Evolutionary conservation across 2,113 vertebrate genomes (phyloP).

Genomic region (Hippocampus abdominalis): DNA sequence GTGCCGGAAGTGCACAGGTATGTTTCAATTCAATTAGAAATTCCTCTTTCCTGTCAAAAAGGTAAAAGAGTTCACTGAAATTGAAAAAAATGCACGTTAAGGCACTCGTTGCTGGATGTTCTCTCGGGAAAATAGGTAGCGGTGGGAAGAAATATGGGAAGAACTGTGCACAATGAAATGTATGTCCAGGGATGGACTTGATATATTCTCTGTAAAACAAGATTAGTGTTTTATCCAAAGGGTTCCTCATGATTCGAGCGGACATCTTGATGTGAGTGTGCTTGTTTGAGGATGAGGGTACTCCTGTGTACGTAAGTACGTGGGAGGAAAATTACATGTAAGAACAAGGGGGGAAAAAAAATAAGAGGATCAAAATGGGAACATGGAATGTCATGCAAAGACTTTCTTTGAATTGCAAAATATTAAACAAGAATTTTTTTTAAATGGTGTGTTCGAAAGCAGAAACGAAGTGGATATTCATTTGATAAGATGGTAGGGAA

Average conservation of each 20-base stretch:
- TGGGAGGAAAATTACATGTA: slow-evolving; percentile 34
- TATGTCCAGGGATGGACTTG: no score
- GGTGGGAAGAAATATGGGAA: no score
- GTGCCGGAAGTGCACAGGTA: no score
- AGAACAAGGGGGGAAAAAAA: slow-evolving; percentile 19
- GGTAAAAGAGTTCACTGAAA: no score
- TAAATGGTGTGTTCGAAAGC: no score
- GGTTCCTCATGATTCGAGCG: not conserved
- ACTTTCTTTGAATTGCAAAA: slow-evolving; percentile 4
- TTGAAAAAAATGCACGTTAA: no score
- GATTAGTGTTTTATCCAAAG: not conserved
- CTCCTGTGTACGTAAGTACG: not conserved
- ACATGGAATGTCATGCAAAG: not conserved
- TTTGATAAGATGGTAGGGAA: not conserved
- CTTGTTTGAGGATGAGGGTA: slow-evolving; percentile 6
- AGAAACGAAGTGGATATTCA: not conserved
- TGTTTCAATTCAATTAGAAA: no score
- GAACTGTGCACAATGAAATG: no score
- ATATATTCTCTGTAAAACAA: not conserved
- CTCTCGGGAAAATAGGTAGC: no score
- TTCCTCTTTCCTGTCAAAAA: no score
- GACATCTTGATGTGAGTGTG: slow-evolving; percentile 8
- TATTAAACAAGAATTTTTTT: not conserved
- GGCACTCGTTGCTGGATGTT: no score
- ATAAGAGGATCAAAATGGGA: slow-evolving; percentile 20